phyloP scores from a whole-genome alignment of 2,888 invertebrate species.

The Leptopterna dolabrata region DNA sequence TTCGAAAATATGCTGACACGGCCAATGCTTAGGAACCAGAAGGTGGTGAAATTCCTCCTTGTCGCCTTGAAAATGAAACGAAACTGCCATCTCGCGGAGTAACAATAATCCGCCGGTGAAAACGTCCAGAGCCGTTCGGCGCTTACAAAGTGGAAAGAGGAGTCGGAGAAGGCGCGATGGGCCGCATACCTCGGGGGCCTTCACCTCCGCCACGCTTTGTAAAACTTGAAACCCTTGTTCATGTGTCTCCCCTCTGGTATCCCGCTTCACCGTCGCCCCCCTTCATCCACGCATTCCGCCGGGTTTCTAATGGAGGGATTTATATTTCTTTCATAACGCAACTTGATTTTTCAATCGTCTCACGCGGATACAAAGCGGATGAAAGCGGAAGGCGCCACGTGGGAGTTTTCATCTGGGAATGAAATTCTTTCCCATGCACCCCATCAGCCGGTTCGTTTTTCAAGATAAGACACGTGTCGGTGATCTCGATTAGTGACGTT shows the following conservation, averaged over 20 bases:
- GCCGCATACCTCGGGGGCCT: slow-evolving; percentile 1
- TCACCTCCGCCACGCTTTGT: not conserved
- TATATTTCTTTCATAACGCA: not conserved
- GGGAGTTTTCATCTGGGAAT: not conserved
- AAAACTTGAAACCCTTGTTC: slow-evolving; percentile 14
- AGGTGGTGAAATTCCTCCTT: no score
- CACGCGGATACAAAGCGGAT: not conserved
- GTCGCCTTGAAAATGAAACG: not conserved
- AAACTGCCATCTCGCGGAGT: not conserved
- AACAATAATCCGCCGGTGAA: not conserved
- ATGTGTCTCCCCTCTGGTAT: not conserved
- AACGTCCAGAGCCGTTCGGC: not conserved
- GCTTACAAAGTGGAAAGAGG: slow-evolving; percentile 2
- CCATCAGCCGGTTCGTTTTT: not conserved
- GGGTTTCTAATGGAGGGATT: not conserved
- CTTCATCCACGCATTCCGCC: not conserved
- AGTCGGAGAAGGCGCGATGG: not conserved
- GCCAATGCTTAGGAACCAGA: no score
- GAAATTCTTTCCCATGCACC: not conserved
- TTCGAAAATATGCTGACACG: not conserved
- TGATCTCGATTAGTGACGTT: no score
- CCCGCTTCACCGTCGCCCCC: not conserved
- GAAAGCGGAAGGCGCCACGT: not conserved
- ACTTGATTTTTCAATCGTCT: not conserved
- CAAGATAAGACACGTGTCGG: no score